Percentiles rank a stretch among this genome's conserved stretches.
phyloP scores from a whole-genome alignment of 1,140 invertebrate genomes.

The Drosophila mayri region DNA sequence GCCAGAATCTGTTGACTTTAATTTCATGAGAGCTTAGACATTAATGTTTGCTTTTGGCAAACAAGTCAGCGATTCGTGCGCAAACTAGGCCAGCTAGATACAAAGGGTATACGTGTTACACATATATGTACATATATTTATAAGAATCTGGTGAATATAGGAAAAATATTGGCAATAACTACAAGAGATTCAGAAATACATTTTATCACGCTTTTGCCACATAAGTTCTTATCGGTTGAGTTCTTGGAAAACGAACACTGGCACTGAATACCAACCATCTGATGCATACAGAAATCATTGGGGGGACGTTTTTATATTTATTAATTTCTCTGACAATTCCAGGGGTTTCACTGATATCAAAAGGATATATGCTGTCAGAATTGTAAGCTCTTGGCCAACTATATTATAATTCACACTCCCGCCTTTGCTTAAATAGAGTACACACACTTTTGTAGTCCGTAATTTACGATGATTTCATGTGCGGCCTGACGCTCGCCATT shows the following conservation, averaged over 20 bases:
- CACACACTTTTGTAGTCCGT: conserved; percentile 46
- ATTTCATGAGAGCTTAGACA: conserved; percentile 30
- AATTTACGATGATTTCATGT: conserved; percentile 74
- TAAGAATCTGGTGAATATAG: not conserved
- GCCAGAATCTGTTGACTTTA: conserved; percentile 35
- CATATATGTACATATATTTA: not conserved
- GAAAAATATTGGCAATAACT: not conserved
- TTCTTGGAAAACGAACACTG: conserved; percentile 5
- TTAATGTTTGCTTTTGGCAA: conserved; percentile 27
- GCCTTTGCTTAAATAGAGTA: conserved; percentile 7
- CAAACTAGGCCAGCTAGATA: conserved; percentile 26
- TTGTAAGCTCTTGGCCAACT: not conserved
- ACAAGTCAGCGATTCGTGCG: conserved; percentile 21
- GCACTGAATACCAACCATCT: conserved; percentile 7
- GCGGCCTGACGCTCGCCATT: conserved; percentile 50
- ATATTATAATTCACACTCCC: conserved; percentile 23
- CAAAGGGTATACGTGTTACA: not conserved
- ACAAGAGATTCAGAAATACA: not conserved
- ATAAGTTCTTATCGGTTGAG: conserved; percentile 5
- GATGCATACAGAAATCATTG: not conserved
- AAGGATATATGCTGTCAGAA: not conserved
- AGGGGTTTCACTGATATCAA: not conserved
- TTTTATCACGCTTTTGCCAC: conserved; percentile 8
- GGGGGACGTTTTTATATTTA: not conserved
- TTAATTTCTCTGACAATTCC: conserved; percentile 3